These are phyloP conservation scores for Psephotus haematonotus DNA, from an alignment of 2,113 vertebrate genomes.

Conservation along the genomic window DNA sequence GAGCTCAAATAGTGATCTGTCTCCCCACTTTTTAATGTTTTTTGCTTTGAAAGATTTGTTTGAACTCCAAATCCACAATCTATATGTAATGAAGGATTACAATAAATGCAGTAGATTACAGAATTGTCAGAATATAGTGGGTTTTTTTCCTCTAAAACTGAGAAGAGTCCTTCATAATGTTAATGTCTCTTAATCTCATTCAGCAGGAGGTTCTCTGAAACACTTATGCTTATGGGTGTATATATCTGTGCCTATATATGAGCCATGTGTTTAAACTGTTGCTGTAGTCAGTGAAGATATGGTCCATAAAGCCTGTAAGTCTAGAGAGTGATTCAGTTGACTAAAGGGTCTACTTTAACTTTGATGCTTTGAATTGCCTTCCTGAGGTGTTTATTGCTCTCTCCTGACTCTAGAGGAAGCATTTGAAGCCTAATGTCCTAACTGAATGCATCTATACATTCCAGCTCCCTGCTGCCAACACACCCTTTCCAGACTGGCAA, in stretches of 20 bases:
- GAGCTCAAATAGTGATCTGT: not conserved
- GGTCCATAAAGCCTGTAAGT: not conserved
- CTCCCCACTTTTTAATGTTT: not conserved
- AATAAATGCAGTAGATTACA: not conserved
- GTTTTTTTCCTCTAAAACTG: not conserved
- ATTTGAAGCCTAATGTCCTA: not conserved
- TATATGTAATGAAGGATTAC: not conserved
- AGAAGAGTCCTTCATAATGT: not conserved
- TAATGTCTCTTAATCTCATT: not conserved
- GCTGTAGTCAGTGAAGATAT: not conserved
- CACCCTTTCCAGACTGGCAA: not conserved
- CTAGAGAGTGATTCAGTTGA: not conserved
- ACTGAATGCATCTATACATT: not conserved
- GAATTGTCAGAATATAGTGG: not conserved
- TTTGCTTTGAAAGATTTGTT: not conserved
- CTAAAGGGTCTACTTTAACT: not conserved
- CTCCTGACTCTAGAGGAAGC: not conserved
- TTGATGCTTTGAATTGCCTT: not conserved
- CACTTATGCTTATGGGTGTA: not conserved
- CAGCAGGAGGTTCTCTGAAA: not conserved
- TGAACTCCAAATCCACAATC: not conserved
- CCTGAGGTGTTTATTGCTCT: conserved; percentile 19
- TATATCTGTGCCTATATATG: not conserved
- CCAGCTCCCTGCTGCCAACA: not conserved
- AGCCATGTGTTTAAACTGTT: not conserved